Conservation (phyloP, 2,888 invertebrate genomes). For the Sturmia bella region DNA sequence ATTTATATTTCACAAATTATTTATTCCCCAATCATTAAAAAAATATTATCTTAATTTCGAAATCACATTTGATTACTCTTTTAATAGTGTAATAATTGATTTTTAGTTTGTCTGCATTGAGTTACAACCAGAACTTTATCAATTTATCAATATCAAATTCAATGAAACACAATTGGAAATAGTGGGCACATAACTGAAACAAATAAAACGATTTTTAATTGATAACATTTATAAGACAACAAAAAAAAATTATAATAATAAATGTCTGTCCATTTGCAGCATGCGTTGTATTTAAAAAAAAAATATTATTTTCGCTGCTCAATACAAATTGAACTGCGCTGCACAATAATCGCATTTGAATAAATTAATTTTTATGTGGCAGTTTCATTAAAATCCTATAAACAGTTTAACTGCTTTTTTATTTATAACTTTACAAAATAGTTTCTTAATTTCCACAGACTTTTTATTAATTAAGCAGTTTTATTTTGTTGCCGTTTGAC, state of each 20-base stretch:
- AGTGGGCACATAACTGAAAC: neutral
- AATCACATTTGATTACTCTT: conserved; percentile 1
- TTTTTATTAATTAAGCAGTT: conserved; percentile 24
- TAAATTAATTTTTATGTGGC: conserved; percentile 63
- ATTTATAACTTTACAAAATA: neutral
- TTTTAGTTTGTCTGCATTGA: conserved; percentile 10
- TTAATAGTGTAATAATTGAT: conserved; percentile 16
- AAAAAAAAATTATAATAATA: neutral
- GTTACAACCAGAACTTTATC: neutral
- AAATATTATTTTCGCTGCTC: neutral
- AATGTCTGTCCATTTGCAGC: neutral
- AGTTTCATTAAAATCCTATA: conserved; percentile 62
- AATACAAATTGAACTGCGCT: conserved; percentile 5
- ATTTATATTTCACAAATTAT: too few relatives aligned
- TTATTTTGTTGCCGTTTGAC: conserved; percentile 25
- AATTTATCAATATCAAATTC: conserved; percentile 5
- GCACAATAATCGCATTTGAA: neutral
- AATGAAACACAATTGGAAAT: neutral
- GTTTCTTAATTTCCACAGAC: conserved; percentile 4
- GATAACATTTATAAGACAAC: neutral
- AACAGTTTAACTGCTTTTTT: conserved; percentile 29
- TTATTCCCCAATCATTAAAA: too few relatives aligned
- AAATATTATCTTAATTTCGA: neutral
- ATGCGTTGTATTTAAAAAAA: conserved; percentile 29
- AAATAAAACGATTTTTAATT: conserved; percentile 21